A percentile compares a stretch with the other conserved stretches of the same genome.
Conservation (phyloP, 1,140 invertebrate species). For the Hycleus phaleratus region DNA sequence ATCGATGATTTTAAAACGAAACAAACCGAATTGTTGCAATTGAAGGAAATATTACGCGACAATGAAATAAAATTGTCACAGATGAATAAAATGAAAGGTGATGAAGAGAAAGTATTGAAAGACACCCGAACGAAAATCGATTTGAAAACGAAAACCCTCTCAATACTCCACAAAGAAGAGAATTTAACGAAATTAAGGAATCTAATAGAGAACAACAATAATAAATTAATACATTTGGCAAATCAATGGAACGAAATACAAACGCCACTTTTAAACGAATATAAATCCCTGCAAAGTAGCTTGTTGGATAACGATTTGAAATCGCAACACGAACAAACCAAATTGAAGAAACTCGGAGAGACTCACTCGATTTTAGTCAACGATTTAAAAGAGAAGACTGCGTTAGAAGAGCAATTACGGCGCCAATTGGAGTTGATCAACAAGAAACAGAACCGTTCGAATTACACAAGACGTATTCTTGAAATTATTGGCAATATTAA, state of each 20-base stretch:
- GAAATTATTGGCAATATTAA: slow-evolving; percentile 92
- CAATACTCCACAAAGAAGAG: slow-evolving; percentile 52
- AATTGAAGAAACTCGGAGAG: slow-evolving; percentile 47
- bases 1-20: slow-evolving; percentile 20
- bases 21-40: slow-evolving; percentile 38
- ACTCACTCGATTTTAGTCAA: slow-evolving; percentile 49
- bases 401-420: slow-evolving; percentile 50
- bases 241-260: slow-evolving; percentile 65
- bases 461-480: slow-evolving; percentile 84
- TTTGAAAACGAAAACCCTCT: slow-evolving; percentile 54
- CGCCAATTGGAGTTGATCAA: slow-evolving; percentile 61
- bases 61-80: slow-evolving; percentile 36
- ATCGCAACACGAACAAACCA: slow-evolving; percentile 47
- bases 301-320: slow-evolving; percentile 35
- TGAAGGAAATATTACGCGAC: slow-evolving; percentile 38
- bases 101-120: slow-evolving; percentile 42
- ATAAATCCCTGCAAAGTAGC: slow-evolving; percentile 47
- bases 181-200: slow-evolving; percentile 57
- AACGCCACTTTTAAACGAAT: slow-evolving; percentile 55
- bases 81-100: slow-evolving; percentile 34
- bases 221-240: slow-evolving; percentile 53
- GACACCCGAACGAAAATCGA: slow-evolving; percentile 42
- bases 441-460: slow-evolving; percentile 53
- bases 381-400: slow-evolving; percentile 54
- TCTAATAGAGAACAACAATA: slow-evolving; percentile 51